A percentile compares a stretch with the other conserved stretches of the same genome.
Conservation (phyloP, 1,140 invertebrate genomes). For the Drosophila eugracilis region DNA sequence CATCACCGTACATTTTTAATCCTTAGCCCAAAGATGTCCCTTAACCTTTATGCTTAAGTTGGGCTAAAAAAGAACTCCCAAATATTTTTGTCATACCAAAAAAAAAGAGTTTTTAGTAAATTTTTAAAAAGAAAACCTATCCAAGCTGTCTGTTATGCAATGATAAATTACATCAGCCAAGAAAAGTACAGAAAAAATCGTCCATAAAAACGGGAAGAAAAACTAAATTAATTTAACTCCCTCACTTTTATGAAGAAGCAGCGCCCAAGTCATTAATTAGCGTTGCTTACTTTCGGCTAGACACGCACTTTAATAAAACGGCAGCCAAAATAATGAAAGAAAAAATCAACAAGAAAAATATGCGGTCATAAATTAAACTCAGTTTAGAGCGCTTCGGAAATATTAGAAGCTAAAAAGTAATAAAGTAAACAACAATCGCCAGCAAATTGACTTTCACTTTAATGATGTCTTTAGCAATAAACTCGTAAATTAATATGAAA, state of each 20-base stretch:
- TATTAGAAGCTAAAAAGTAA: constrained; percentile 41
- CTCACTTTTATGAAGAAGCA: constrained; percentile 13
- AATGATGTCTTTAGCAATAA: constrained; percentile 73
- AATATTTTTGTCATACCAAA: neutral
- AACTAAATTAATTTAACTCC: constrained; percentile 69
- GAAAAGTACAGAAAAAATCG: constrained; percentile 10
- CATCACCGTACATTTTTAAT: neutral
- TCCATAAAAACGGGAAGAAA: constrained; percentile 26
- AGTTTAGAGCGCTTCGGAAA: constrained; percentile 30
- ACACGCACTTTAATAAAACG: constrained; percentile 42
- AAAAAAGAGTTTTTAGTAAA: neutral
- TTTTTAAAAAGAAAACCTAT: neutral
- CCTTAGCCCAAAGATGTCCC: neutral
- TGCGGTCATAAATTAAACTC: constrained; percentile 57
- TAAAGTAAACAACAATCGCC: constrained; percentile 36
- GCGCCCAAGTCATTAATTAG: constrained; percentile 62
- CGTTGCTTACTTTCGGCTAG: constrained; percentile 31
- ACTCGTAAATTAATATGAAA: constrained; percentile 72
- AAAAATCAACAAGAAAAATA: constrained; percentile 56
- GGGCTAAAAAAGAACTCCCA: neutral
- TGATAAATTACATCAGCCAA: constrained; percentile 33
- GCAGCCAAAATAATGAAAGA: constrained; percentile 11
- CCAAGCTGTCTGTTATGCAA: constrained; percentile 23
- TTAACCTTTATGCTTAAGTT: neutral
- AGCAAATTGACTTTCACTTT: constrained; percentile 80